Evolutionary conservation across 1,140 invertebrate species (phyloP).

Genomic region (Penaeus chinensis): DNA sequence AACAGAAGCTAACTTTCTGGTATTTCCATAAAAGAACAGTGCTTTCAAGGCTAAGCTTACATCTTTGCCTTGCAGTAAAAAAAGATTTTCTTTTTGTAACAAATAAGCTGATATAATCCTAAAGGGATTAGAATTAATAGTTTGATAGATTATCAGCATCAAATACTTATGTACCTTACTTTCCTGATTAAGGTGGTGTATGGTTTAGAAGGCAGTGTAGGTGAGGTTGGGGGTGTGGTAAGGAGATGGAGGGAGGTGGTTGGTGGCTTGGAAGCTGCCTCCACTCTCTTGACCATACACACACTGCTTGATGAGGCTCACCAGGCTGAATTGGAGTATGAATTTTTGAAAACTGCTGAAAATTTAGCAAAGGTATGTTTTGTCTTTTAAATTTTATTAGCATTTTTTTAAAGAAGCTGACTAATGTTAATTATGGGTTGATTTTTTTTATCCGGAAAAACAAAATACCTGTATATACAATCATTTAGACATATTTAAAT

Average conservation of each 20-base stretch:
- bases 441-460: too few relatives aligned
- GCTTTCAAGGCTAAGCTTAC: not conserved
- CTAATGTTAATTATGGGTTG: not conserved
- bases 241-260: constrained; percentile 43
- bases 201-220: constrained; percentile 50
- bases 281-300: constrained; percentile 37
- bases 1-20: too few relatives aligned
- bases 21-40: too few relatives aligned
- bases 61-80: not conserved
- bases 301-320: constrained; percentile 39
- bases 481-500: too few relatives aligned
- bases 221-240: constrained; percentile 49
- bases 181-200: constrained; percentile 18
- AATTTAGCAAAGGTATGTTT: constrained; percentile 42
- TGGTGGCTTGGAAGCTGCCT: constrained; percentile 38
- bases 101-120: not conserved
- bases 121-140: not conserved
- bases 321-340: constrained; percentile 26
- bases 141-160: not conserved
- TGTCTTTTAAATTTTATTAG: not conserved
- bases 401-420: not conserved
- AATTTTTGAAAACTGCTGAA: constrained; percentile 28
- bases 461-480: too few relatives aligned
- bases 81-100: too few relatives aligned
- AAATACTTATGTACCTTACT: not conserved